These are phyloP conservation scores for Drosophila incognita DNA, from an alignment of 2,888 invertebrate genomes.

Conservation along the genomic window DNA sequence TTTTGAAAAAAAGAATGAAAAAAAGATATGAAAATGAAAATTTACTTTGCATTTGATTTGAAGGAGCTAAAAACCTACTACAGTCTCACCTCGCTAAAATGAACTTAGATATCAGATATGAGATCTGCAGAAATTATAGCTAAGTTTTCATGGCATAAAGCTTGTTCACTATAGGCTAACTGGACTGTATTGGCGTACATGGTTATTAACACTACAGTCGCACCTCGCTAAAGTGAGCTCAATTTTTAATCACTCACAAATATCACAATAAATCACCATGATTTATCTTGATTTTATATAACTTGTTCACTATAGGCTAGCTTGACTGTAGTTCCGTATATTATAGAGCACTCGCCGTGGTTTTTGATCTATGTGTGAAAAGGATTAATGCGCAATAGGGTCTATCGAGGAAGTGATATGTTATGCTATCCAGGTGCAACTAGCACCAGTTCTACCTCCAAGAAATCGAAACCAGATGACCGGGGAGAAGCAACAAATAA, in stretches of 20 bases:
- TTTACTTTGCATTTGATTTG: background rate
- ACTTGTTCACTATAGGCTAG: background rate
- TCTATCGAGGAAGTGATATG: background rate
- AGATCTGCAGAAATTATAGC: background rate
- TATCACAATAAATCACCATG: background rate
- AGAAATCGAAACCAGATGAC: background rate
- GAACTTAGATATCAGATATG: background rate
- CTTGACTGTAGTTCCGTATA: background rate
- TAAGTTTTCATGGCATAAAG: background rate
- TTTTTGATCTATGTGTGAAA: background rate
- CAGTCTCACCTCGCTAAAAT: background rate
- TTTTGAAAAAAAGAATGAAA: conserved; percentile 50
- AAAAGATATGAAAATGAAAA: background rate
- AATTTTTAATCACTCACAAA: background rate
- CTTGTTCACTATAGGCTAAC: background rate
- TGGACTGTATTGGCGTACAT: background rate
- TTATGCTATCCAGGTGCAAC: background rate
- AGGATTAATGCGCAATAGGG: background rate
- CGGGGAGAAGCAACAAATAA: background rate
- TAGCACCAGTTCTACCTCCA: background rate
- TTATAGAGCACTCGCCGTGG: background rate
- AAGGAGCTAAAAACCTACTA: background rate
- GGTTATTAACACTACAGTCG: background rate
- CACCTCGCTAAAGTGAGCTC: too few relatives aligned
- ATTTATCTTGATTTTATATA: background rate